Evolutionary conservation across 2,888 invertebrate species (phyloP).

Genomic region (Thereva unica): DNA sequence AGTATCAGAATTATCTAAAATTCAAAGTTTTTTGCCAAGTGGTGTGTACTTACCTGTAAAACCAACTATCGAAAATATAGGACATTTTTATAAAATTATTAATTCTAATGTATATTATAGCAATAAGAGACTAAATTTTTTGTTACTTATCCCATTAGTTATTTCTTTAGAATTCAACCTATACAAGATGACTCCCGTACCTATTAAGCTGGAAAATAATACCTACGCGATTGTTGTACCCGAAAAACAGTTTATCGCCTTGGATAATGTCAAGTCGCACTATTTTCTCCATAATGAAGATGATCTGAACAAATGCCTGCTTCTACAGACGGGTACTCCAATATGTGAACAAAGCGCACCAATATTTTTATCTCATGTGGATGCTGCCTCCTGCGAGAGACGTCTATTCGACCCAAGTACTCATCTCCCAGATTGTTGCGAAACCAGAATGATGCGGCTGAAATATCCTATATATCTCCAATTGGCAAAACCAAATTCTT

Average conservation of each 20-base stretch:
- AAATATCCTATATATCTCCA: no score
- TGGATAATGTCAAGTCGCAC: background rate
- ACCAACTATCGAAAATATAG: background rate
- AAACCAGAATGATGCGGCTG: background rate
- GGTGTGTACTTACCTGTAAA: background rate
- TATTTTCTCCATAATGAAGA: background rate
- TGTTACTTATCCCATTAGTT: background rate
- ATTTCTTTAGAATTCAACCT: background rate
- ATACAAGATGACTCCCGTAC: conserved; percentile 11
- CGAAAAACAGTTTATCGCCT: background rate
- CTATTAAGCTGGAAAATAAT: background rate
- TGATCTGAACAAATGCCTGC: background rate
- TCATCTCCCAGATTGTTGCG: conserved; percentile 3
- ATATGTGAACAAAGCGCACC: no score
- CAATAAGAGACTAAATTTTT: conserved; percentile 2
- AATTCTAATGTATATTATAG: conserved; percentile 6
- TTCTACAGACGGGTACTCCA: no score
- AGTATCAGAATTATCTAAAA: background rate
- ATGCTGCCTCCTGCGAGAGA: background rate
- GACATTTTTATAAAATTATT: background rate
- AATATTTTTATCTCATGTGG: no score
- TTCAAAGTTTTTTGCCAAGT: background rate
- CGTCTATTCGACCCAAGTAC: conserved; percentile 3
- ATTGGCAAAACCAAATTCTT: no score
- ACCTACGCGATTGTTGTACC: background rate